These are phyloP conservation scores for Vulpes lagopus DNA, from an alignment of 2,113 vertebrate species.

Conservation along the genomic window DNA sequence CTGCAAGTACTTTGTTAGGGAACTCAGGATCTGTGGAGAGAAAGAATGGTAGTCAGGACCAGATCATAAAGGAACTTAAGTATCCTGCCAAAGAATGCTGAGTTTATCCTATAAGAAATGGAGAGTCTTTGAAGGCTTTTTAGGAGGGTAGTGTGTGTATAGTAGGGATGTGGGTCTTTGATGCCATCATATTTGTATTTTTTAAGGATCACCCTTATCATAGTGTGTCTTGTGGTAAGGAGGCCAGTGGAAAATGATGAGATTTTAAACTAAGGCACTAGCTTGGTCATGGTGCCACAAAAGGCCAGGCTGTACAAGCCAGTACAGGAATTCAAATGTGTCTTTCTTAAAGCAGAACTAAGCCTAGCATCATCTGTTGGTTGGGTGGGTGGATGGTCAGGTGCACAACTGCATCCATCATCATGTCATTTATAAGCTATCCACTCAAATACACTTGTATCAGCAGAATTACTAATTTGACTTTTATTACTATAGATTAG, in stretches of 20 bases:
- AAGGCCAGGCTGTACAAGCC: neutral
- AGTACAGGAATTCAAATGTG: neutral
- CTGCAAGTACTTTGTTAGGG: slow-evolving; percentile 3
- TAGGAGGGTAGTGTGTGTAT: neutral
- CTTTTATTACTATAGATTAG: neutral
- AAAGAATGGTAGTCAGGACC: neutral
- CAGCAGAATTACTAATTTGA: neutral
- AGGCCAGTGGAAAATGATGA: slow-evolving; percentile 6
- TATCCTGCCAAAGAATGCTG: neutral
- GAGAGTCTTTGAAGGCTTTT: slow-evolving; percentile 15
- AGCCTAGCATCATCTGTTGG: neutral
- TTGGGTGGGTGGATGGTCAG: neutral
- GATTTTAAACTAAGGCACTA: neutral
- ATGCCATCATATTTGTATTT: neutral
- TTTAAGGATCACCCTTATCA: neutral
- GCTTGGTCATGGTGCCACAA: neutral
- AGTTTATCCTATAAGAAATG: neutral
- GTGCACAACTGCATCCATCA: neutral
- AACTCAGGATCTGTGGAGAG: neutral
- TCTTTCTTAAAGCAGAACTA: neutral
- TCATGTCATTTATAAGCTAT: neutral
- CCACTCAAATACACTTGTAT: neutral
- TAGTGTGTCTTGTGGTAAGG: neutral
- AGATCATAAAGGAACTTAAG: neutral
- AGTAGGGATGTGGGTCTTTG: neutral